These are phyloP conservation scores for Cricetomys ansorgei DNA, from an alignment of 2,113 vertebrate genomes.

Conservation along the genomic window DNA sequence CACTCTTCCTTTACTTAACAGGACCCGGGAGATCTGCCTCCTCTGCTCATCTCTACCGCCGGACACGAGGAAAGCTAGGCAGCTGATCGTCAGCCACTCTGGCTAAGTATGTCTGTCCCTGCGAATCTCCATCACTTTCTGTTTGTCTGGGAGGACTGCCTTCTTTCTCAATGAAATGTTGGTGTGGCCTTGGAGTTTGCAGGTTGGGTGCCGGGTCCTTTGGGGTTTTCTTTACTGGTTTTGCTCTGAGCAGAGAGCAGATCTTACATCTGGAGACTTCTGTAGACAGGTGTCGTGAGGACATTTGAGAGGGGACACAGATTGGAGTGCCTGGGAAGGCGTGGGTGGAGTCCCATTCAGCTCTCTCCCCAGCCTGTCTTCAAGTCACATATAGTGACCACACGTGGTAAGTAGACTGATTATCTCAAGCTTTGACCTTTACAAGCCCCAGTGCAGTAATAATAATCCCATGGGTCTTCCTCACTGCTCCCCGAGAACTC, in stretches of 20 bases:
- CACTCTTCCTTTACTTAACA: neutral
- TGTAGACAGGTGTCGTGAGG: neutral
- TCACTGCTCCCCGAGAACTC: neutral
- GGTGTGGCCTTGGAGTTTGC: neutral
- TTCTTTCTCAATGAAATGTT: slow-evolving; percentile 30
- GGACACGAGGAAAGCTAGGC: neutral
- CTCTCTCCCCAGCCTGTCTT: neutral
- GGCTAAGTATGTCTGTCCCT: neutral
- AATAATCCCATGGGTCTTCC: neutral
- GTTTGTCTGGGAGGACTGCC: neutral
- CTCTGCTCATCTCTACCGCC: slow-evolving; percentile 8
- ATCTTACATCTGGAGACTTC: neutral
- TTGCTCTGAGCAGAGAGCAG: neutral
- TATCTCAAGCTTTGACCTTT: neutral
- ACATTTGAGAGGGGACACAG: neutral
- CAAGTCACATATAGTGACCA: too few species aligned
- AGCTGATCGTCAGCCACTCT: neutral
- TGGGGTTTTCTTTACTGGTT: neutral
- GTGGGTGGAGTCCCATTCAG: neutral
- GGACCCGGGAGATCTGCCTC: fast-evolving
- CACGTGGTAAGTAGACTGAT: too few species aligned
- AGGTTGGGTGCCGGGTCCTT: neutral
- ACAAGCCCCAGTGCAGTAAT: neutral
- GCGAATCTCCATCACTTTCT: neutral
- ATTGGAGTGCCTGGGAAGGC: fast-evolving